Base-by-base conservation (phyloP, 2,797 vertebrate genomes). In the Xenops minutus region DNA sequence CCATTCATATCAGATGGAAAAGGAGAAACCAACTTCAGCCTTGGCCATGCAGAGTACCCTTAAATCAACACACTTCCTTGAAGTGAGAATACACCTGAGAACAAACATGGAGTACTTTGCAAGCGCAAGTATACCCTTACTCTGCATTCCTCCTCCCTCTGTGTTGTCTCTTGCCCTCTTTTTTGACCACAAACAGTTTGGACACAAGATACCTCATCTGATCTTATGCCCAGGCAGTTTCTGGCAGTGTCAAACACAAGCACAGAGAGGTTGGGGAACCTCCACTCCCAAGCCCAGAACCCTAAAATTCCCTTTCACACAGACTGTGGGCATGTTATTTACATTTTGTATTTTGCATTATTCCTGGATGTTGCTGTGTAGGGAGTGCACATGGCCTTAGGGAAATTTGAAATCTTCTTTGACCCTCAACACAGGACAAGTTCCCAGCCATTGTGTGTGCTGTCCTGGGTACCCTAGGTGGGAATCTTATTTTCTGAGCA, bases 361-460 rank as follows among this genome's bases (percentile, higher is more conserved):
- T 36, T 85, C 7, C 24, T 88, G 19, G 20, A 8, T 66, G 19
- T 52, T 85, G 48, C 21, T 37, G 44, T 6, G 3, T 58, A 41
- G 36, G 49, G 37, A 73, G 62, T 0, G 0, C 7, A 9, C 15
- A 15, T 30, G 10, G 3, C 8, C 13, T 32, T 19, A 32, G 22
- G 39, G 46, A 37, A 66, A 48, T 14, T 23, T 12, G 22, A 88
- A 93, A 80, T 61, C 29, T 32, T 11, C 0, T 27, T 77, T 68
- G 22, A 59, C 8, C 26, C 11, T 67, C 44, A 71, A n/a, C 1
- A 0, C 2, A 2, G n/a, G 58, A 59, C 54, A 66, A 27, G n/a
- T 69, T 92, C 12, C 62, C 51, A 69, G 58, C 2, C n/a, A 24
- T 10, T 56, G 17, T 0, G 1, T 43, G 24, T n/a, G 46, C 15